Evolutionary conservation across 64 coral and sea anemone species (phyloP), one percentile per base, ranked within the genome.

Genomic region (Cladopsammia gracilis): DNA sequence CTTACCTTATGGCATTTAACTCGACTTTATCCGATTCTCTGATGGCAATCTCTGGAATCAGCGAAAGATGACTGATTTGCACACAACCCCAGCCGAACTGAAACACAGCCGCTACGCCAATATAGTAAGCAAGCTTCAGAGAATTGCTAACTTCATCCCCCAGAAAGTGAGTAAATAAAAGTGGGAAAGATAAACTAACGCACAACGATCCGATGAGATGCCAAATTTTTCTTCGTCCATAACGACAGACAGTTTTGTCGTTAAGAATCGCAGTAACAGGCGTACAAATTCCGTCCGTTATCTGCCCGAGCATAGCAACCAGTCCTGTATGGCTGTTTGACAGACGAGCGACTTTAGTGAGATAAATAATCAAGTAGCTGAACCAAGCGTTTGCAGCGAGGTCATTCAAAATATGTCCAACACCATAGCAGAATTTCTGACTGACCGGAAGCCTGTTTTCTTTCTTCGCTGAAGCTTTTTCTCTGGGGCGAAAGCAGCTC

Each of bases 41-140:
- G n/a, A 75, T 89, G 2, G 95, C 90, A 2, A 96, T 93, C 59
- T 96, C 95, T 12, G 95, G 95, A 67, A 96, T 96, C 20, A 96
- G 64, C 0, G 95, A 86, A 25, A 96, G 71, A 86, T 96, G 95
- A 20, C 91, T 93, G 10, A 96, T 86, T 70, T 96, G 95, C 23
- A 93, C 88, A 80, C 95, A 94, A 6, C 95, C 95, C 95, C 95
- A 96, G 10, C 95, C 95, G 74, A 96, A 96, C 91, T 94, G 95
- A 57, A 96, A 94, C 8, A 96, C 65, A 8, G 95, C 87, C 14
- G 91, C 91, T 19, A 96, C 77, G 1, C 53, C 73, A 70, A 86
- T 89, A 65, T 94, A 96, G 56, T 96, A 96, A 0, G 75, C 78
- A 48, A 96, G 76, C 79, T 96, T 96, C 0, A 93, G 58, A 4